A percentile compares a stretch with the other conserved stretches of the same genome.
Conservation (phyloP, 2,888 invertebrate species). For the Phorcus lineatus region DNA sequence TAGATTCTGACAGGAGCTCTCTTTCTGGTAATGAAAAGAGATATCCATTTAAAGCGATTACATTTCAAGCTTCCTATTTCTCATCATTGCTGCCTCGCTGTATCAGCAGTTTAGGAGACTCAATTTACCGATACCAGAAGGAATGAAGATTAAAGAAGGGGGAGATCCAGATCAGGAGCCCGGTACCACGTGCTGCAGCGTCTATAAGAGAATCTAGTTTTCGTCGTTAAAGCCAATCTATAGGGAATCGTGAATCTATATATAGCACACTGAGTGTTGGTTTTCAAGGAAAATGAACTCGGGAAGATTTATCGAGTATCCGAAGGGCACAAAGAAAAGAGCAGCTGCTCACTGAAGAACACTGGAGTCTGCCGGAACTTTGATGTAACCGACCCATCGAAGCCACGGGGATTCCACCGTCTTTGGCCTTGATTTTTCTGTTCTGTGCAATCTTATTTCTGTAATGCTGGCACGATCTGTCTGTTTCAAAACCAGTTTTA, state of each 20-base stretch:
- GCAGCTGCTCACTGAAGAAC: neutral
- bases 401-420: too few relatives aligned
- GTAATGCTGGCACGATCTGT: too few relatives aligned
- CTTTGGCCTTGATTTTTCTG: too few relatives aligned
- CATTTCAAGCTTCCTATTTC: too few relatives aligned
- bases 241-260: neutral
- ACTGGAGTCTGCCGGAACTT: too few relatives aligned
- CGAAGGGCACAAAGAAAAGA: neutral
- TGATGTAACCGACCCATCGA: too few relatives aligned
- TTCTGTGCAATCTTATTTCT: too few relatives aligned
- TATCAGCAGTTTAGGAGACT: neutral
- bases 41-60: too few relatives aligned
- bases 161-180: neutral
- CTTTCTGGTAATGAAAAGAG: too few relatives aligned
- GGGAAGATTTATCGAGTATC: neutral
- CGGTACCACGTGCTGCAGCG: neutral
- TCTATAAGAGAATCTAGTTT: neutral
- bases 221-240: neutral
- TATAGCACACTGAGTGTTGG: neutral
- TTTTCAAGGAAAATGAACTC: slow-evolving; percentile 1
- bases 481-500: too few relatives aligned
- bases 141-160: neutral
- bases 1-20: too few relatives aligned
- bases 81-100: neutral
- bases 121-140: neutral